Percentiles rank a stretch among this genome's conserved stretches.
Conservation (phyloP, 2,888 invertebrate species). For the Euclidia mi region DNA sequence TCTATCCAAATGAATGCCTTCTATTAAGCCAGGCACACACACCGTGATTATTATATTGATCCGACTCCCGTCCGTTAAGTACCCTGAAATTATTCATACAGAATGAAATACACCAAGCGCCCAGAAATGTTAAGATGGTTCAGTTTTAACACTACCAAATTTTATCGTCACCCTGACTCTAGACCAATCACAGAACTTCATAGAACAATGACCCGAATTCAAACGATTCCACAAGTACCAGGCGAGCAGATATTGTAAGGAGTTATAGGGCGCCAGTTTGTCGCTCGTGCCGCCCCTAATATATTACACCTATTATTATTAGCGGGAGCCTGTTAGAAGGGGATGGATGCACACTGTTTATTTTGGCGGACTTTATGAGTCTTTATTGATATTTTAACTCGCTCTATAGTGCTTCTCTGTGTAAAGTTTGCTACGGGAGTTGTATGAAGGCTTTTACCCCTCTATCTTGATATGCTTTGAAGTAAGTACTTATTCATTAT, state of each 20-base stretch:
- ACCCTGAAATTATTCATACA: conserved; percentile 3
- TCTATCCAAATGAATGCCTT: too few relatives aligned
- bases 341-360: conserved; percentile 17
- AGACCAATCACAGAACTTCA: neutral
- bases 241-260: conserved; percentile 3
- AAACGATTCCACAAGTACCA: conserved; percentile 20
- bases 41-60: too few relatives aligned
- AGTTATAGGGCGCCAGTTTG: conserved; percentile 15
- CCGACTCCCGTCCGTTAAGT: too few relatives aligned
- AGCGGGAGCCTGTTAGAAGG: conserved; percentile 1
- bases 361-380: conserved; percentile 5
- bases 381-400: conserved; percentile 17
- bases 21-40: too few relatives aligned
- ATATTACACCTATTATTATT: too few relatives aligned
- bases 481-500: neutral
- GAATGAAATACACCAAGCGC: conserved; percentile 7
- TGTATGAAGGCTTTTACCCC: neutral
- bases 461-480: neutral
- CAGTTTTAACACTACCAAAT: neutral
- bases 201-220: conserved; percentile 15
- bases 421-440: conserved; percentile 1
- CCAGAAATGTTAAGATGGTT: neutral
- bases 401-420: neutral
- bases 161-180: neutral
- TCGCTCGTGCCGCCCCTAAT: conserved; percentile 11